phyloP scores from a whole-genome alignment of 2,113 vertebrate genomes.

The Alethe diademata region DNA sequence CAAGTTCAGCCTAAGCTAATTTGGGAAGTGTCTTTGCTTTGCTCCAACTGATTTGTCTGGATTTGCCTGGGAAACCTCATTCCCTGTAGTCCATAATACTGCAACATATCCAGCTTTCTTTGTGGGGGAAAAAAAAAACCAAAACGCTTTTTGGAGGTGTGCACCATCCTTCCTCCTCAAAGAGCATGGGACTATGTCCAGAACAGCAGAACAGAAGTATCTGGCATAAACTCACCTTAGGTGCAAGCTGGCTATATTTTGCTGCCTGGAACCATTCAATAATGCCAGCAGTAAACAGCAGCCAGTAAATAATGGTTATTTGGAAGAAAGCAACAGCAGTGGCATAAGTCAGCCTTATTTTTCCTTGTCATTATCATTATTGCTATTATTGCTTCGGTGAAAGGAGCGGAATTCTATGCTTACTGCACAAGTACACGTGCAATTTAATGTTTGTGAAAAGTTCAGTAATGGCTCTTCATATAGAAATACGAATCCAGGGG shows the following conservation, averaged over 20 bases:
- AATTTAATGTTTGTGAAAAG: not conserved
- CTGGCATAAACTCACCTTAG: not conserved
- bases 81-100: not conserved
- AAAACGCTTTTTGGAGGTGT: not conserved
- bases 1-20: not conserved
- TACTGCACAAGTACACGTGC: not conserved
- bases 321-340: not conserved
- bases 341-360: not conserved
- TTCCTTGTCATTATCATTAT: not conserved
- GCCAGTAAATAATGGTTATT: not conserved
- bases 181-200: not conserved
- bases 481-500: not conserved
- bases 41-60: not conserved
- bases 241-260: not conserved
- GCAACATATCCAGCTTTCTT: not conserved
- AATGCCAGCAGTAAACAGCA: not conserved
- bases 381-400: not conserved
- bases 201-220: not conserved
- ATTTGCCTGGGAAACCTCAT: not conserved
- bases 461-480: not conserved
- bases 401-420: not conserved
- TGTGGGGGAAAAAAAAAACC: not conserved
- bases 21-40: not conserved
- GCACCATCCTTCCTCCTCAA: not conserved
- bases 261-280: not conserved